Base-by-base conservation (phyloP, 1,140 invertebrate species). In the Diabrotica virgifera region DNA sequence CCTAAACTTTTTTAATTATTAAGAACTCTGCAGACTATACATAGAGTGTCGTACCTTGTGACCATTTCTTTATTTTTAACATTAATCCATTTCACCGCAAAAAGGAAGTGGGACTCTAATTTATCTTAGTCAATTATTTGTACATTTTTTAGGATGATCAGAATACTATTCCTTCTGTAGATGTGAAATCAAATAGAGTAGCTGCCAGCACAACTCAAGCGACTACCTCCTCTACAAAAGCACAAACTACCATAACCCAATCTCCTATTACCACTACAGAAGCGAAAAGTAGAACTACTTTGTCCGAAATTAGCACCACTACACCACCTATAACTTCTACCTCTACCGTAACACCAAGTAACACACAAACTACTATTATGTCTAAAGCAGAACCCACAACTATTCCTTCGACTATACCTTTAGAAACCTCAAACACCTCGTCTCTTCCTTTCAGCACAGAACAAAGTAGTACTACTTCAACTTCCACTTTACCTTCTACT, bases 301-400 rank as follows among this genome's bases (percentile, higher is more conserved):
- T 55, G 55, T 36, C 63, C 37, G 40, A 52, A 12, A 68, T 63
- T 50, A 66, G 54, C 24, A 14, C 64, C n/a, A 55, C 13, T 64
- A 63, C 51, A 36, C 64, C 51, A 36, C 64, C 60, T 53, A 63
- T 55, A 52, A 66, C 53, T 65, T 40, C 58, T 35, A 66, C 66
- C 52, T 67, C 62, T 11, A 57, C 62, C 59, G 64, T 72, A 50
- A 72, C 73, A 12, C 10, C 62, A 55, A 70, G 63, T 65, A 71
- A 67, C 24, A 57, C 58, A 24, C 24, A 24, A 24, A 24, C 24
- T 24, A 24, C 24, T 24, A 24, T 24, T 24, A 24, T 24, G 24
- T 24, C 24, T 24, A 24, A 24, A 24, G 24, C 24, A 24, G 24
- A 24, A 24, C 24, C 24, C 4, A 24, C 24, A 24, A 24, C 24